A percentile compares a stretch with the other conserved stretches of the same genome.
Evolutionary conservation across 2,888 invertebrate species (phyloP).

Genomic region (Odontocerum albicorne): DNA sequence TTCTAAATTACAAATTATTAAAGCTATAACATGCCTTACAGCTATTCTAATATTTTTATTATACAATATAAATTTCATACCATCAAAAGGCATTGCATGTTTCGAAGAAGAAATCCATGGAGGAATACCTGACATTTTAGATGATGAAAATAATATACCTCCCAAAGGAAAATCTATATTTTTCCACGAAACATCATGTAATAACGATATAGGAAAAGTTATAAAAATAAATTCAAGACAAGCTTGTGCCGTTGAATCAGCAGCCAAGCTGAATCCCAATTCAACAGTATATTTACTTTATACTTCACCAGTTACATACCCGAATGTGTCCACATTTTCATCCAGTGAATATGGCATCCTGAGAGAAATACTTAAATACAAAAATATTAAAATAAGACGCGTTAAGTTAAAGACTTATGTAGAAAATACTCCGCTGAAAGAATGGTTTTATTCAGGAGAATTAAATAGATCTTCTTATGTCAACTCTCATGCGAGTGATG

Average conservation of each 20-base stretch:
- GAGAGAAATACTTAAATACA: constrained; percentile 46
- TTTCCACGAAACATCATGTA: constrained; percentile 69
- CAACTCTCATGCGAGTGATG: constrained; percentile 64
- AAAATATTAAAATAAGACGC: constrained; percentile 55
- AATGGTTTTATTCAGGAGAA: constrained; percentile 52
- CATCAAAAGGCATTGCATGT: constrained; percentile 22
- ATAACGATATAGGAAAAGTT: constrained; percentile 44
- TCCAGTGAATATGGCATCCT: constrained; percentile 22
- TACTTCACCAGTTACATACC: constrained; percentile 47
- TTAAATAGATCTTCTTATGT: constrained; percentile 59
- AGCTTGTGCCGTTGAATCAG: constrained; percentile 70
- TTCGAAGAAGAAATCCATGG: constrained; percentile 21
- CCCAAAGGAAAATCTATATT: constrained; percentile 55
- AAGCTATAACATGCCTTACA: constrained; percentile 8
- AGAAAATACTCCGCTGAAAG: constrained; percentile 59
- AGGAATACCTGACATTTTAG: constrained; percentile 28
- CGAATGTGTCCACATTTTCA: constrained; percentile 39
- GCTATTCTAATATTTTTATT: constrained; percentile 4
- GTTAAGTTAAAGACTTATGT: constrained; percentile 56
- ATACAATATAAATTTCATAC: constrained; percentile 4
- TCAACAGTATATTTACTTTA: constrained; percentile 60
- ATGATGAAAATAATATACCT: constrained; percentile 24
- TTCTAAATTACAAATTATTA: constrained; percentile 1
- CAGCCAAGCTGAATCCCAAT: constrained; percentile 61
- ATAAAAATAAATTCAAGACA: constrained; percentile 58